phyloP scores from a whole-genome alignment of 1,140 invertebrate genomes.

The Drosophila erecta region DNA sequence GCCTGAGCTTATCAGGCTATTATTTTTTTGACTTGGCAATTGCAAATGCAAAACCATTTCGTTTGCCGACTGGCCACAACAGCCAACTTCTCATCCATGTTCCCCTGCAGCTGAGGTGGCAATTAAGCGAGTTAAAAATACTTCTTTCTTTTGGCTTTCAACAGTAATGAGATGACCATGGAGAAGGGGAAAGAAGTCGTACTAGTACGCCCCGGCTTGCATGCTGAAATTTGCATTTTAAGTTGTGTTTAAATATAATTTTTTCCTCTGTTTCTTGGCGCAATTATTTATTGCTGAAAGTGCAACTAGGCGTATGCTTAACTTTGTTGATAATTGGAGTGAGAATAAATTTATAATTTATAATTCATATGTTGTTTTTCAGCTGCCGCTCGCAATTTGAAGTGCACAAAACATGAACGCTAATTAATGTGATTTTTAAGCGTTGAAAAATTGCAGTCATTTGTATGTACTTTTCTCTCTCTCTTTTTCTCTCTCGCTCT shows the following conservation, averaged over 20 bases:
- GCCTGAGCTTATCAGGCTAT: slow-evolving; percentile 47
- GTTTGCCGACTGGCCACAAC: slow-evolving; percentile 54
- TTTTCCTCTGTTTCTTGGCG: slow-evolving; percentile 48
- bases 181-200: slow-evolving; percentile 5
- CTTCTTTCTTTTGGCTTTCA: slow-evolving; percentile 75
- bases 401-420: slow-evolving; percentile 65
- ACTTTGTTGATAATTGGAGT: slow-evolving; percentile 82
- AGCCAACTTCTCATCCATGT: slow-evolving; percentile 5
- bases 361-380: slow-evolving; percentile 48
- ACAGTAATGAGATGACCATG: slow-evolving; percentile 38
- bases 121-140: slow-evolving; percentile 67
- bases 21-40: slow-evolving; percentile 33
- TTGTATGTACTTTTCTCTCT: slow-evolving; percentile 41
- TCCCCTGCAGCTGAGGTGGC: slow-evolving; percentile 17
- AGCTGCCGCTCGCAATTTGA: slow-evolving; percentile 25
- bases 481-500: not conserved
- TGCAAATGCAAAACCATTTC: slow-evolving; percentile 65
- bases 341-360: slow-evolving; percentile 79
- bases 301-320: slow-evolving; percentile 81
- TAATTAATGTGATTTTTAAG: slow-evolving; percentile 73
- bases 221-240: slow-evolving; percentile 78
- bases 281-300: slow-evolving; percentile 77
- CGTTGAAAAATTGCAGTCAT: slow-evolving; percentile 60
- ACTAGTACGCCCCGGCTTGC: slow-evolving; percentile 25
- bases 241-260: slow-evolving; percentile 71